Evolutionary conservation across 2,113 vertebrate species (phyloP).

Genomic region (Ceyx margarethae): DNA sequence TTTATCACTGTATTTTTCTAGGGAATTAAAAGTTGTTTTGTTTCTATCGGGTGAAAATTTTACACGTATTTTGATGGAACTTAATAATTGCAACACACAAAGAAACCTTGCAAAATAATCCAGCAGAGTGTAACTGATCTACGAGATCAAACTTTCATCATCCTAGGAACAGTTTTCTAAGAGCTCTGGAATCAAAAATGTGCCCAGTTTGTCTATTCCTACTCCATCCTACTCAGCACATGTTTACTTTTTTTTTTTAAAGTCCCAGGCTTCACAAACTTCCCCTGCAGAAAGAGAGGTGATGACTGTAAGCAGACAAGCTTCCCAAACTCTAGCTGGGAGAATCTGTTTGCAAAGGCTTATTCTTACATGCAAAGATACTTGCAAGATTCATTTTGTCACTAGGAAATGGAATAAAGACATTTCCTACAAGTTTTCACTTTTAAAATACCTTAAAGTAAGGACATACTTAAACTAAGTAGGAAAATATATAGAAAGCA

Average conservation of each 20-base stretch:
- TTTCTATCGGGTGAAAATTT: slow-evolving; percentile 13
- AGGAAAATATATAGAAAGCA: not conserved
- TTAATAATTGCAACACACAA: not conserved
- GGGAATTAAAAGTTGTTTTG: not conserved
- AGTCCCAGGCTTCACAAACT: not conserved
- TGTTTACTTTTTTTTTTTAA: not conserved
- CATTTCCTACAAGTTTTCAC: not conserved
- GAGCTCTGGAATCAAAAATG: slow-evolving; percentile 22
- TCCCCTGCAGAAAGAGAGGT: not conserved
- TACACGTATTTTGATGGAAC: not conserved
- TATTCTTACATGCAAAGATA: not conserved
- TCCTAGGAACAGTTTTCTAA: slow-evolving; percentile 42
- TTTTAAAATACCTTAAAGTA: not conserved
- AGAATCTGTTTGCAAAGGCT: not conserved
- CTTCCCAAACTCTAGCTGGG: not conserved
- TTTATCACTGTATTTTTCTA: not conserved
- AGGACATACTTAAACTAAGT: not conserved
- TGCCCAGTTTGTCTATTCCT: not conserved
- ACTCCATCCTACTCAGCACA: slow-evolving; percentile 18
- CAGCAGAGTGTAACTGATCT: not conserved
- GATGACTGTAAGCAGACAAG: slow-evolving; percentile 3
- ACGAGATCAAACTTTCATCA: slow-evolving; percentile 47
- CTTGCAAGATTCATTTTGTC: not conserved
- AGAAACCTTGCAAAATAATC: not conserved
- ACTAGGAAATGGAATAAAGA: not conserved